Percentiles rank a stretch among this genome's conserved stretches.
Evolutionary conservation across 2,888 invertebrate species (phyloP).

Genomic region (Caenorhabditis sp.): DNA sequence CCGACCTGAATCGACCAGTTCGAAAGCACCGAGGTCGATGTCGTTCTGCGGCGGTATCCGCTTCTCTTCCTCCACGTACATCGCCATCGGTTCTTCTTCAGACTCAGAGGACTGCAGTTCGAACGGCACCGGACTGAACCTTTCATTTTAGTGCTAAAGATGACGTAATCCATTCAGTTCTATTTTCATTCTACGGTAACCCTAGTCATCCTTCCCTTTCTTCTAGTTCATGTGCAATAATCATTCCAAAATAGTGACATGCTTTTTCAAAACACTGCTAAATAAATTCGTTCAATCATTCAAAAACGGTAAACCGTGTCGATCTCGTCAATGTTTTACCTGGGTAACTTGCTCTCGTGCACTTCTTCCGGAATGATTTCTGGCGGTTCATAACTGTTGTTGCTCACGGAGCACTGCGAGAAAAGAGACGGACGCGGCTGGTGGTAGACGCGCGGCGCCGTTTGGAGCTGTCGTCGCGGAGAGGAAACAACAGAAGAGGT

Average conservation of each 20-base stretch:
- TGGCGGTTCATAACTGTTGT: slow-evolving; percentile 23
- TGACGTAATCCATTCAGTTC: not conserved
- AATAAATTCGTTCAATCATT: not conserved
- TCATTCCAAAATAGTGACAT: slow-evolving; percentile 12
- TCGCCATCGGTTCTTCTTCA: slow-evolving; percentile 66
- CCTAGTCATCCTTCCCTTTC: not conserved
- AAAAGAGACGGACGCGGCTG: slow-evolving; percentile 15
- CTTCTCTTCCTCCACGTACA: slow-evolving; percentile 41
- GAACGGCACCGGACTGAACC: slow-evolving; percentile 55
- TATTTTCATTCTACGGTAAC: not conserved
- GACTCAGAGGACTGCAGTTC: slow-evolving; percentile 66
- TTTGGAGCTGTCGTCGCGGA: slow-evolving; percentile 27
- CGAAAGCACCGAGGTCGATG: slow-evolving; percentile 77
- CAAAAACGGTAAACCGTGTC: not conserved
- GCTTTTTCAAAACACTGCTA: slow-evolving; percentile 6
- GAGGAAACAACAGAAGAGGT: slow-evolving; percentile 7
- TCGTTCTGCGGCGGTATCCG: slow-evolving; percentile 61
- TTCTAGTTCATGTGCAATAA: not conserved
- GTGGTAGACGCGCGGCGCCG: slow-evolving; percentile 42
- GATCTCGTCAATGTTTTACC: too few species aligned
- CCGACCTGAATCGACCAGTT: slow-evolving; percentile 73
- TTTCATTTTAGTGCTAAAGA: not conserved
- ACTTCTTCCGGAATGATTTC: slow-evolving; percentile 42
- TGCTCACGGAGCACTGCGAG: slow-evolving; percentile 34
- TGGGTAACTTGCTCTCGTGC: slow-evolving; percentile 36